phyloP scores from a whole-genome alignment of 1,140 invertebrate species.

The Drosophila pruinosa region DNA sequence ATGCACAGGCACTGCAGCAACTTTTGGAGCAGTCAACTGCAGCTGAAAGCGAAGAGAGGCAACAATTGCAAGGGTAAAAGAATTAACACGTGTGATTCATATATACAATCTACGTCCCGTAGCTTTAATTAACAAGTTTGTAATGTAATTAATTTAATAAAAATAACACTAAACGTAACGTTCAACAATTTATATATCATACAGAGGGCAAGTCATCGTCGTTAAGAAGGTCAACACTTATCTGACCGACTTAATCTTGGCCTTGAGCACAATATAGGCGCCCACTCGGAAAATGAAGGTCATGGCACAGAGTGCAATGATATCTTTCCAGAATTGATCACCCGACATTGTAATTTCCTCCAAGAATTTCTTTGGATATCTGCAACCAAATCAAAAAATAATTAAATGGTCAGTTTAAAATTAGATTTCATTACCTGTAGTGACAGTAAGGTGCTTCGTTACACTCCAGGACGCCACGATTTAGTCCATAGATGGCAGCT shows the following conservation, averaged over 20 bases:
- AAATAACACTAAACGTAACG: constrained; percentile 88
- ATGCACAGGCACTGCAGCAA: constrained; percentile 41
- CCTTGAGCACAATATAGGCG: constrained; percentile 90
- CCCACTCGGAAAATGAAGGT: constrained; percentile 88
- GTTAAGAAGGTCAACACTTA: constrained; percentile 22
- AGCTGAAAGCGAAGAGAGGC: not conserved
- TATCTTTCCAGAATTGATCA: constrained; percentile 92
- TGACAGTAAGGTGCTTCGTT: constrained; percentile 87
- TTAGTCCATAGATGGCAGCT: constrained; percentile 91
- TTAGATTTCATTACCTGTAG: constrained; percentile 84
- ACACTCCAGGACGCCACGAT: constrained; percentile 87
- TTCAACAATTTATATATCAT: constrained; percentile 91
- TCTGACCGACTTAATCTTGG: constrained; percentile 77
- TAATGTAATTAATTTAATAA: constrained; percentile 85
- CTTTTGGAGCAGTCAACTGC: constrained; percentile 29
- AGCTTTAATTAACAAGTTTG: constrained; percentile 66
- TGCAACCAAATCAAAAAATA: constrained; percentile 62
- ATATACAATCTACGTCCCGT: constrained; percentile 22
- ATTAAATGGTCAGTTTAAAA: constrained; percentile 12
- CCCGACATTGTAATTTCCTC: constrained; percentile 90
- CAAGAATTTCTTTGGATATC: constrained; percentile 89
- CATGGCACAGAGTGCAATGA: constrained; percentile 88
- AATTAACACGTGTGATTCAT: constrained; percentile 57
- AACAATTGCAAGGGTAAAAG: constrained; percentile 17
- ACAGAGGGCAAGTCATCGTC: constrained; percentile 84